Evolutionary conservation across 1,140 invertebrate genomes (phyloP), one percentile per base, ranked within the genome.

Genomic region (Paramacrobiotus metropolitanus): DNA sequence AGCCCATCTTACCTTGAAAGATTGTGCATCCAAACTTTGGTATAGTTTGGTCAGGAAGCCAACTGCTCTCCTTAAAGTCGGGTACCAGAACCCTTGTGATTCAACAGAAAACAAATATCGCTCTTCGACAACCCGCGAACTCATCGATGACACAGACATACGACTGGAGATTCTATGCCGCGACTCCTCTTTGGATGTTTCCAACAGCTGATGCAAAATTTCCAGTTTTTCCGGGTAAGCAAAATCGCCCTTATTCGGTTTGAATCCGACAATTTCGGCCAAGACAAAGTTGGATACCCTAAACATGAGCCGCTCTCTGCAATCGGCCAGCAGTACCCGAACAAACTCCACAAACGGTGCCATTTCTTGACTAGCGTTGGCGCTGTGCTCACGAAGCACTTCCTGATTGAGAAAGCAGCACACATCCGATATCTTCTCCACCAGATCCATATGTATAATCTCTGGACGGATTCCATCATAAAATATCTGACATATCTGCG

Each of bases 51-150:
- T 95, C 1, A 98, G 74, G 68, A 91, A 96, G 29, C 96, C 85
- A 4, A 99, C 72, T 0, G 93, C 94, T 59, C 94, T 76, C 20
- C 93, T 77, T 0, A 98, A 89, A 0, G 88, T 93, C 0, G 94
- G 94, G 76, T 96, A 98, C 94, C 94, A 99, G 90, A 98, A 94
- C 1, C 93, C 94, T 74, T 98, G 94, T 4, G 96, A 75, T 77
- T 98, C 93, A 28, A 92, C 91, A 0, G 90, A 55, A 24, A 55
- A 55, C 48, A 55, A 24, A 24, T 55, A 55, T 15, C 48, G 15
- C 24, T 55, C 48, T 24, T 55, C 48, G 24, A 20, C 15, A 15
- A 24, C 48, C 48, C 48, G 15, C 48, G 48, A 55, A 28, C 48
- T 55, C 15, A 55, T 24, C 15, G 48, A 55, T 24, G 48, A 55